Percentiles rank a stretch among this genome's conserved stretches.
These are phyloP conservation scores for Drosophila chauvacae DNA, from an alignment of 1,140 invertebrate genomes.

Conservation along the genomic window DNA sequence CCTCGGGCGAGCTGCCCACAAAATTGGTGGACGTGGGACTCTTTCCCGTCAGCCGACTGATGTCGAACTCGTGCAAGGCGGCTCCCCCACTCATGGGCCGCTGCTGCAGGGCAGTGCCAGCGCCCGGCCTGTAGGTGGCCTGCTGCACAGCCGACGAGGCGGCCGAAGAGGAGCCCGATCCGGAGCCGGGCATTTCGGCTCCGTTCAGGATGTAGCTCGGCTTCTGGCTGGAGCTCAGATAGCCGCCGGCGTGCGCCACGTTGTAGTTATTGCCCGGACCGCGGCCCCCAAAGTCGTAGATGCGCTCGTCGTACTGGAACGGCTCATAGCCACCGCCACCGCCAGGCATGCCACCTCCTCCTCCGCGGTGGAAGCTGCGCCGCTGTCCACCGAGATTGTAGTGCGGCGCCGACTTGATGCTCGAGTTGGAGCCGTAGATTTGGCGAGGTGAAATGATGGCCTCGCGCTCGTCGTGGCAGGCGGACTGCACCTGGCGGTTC, in stretches of 20 bases:
- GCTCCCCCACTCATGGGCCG: conserved; percentile 59
- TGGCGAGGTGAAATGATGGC: conserved; percentile 66
- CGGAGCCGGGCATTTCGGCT: conserved; percentile 49
- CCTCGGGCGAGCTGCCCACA: conserved; percentile 65
- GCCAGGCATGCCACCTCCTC: conserved; percentile 1
- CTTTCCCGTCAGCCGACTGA: conserved; percentile 83
- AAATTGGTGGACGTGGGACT: conserved; percentile 84
- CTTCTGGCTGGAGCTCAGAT: conserved; percentile 47
- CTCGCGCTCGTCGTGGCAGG: conserved; percentile 72
- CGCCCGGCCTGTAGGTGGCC: conserved; percentile 51
- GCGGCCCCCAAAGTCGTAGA: conserved; percentile 82
- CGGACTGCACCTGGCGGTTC: conserved; percentile 70
- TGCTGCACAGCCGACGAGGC: conserved; percentile 66
- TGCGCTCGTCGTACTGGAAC: conserved; percentile 78
- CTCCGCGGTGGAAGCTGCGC: conserved; percentile 58
- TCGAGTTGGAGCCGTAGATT: conserved; percentile 84
- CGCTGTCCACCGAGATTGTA: conserved; percentile 75
- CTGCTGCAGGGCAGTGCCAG: conserved; percentile 12
- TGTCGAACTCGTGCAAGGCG: conserved; percentile 81
- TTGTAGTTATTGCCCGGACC: conserved; percentile 79
- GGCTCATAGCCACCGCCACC: conserved; percentile 58
- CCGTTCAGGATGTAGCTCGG: conserved; percentile 46
- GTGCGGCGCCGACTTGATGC: conserved; percentile 85
- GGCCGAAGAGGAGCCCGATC: conserved; percentile 75
- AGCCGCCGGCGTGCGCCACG: conserved; percentile 15